Base-by-base conservation (phyloP, 2,888 invertebrate species). In the Campoplex nolae region DNA sequence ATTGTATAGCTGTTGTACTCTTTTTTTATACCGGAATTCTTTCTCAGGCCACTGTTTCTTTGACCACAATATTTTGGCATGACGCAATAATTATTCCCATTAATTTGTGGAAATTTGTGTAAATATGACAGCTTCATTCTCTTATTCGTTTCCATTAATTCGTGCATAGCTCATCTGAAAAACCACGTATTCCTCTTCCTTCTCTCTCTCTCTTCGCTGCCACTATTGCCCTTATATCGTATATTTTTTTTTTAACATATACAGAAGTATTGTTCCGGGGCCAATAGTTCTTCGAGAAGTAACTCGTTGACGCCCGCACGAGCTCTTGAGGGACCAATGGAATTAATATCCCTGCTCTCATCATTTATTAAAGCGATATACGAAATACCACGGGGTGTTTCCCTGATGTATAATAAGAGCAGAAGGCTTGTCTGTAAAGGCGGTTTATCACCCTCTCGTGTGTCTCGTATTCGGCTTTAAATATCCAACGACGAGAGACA, bases 251-350 rank as follows among this genome's bases (percentile, higher is more conserved):
- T 51, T 51, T 8, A 23, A 9, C 23, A 3, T 28, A 11, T 28
- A 56, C 8, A 28, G 58, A 13, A 45, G 45, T 11, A 51, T 51
- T 32, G 28, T 58, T 58, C 35, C 32, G 4, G 54, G n/a, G 11
- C 35, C 38, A 54, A 54, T 54, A 54, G 54, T 73, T 73, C 73
- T 38, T 73, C 23, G 73, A 54, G 54, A 73, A 28, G 54, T n/a
- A 28, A 32, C 54, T 35, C 73, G 51, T 73, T 23, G 38, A 73
- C 73, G 73, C 9, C 18, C 38, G 54, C 51, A 3, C 48, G 28
- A 54, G 28, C 73, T 73, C 54, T 73, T 73, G 73, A 73, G 73
- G 54, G 54, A 54, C 35, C 51, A n/a, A 73, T 54, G 32, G n/a
- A 73, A 73, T 73, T 35, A 73, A 73, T 35, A 32, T 18, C 38